phyloP scores from a whole-genome alignment of 2,888 invertebrate species.

The Brachyptera putata region DNA sequence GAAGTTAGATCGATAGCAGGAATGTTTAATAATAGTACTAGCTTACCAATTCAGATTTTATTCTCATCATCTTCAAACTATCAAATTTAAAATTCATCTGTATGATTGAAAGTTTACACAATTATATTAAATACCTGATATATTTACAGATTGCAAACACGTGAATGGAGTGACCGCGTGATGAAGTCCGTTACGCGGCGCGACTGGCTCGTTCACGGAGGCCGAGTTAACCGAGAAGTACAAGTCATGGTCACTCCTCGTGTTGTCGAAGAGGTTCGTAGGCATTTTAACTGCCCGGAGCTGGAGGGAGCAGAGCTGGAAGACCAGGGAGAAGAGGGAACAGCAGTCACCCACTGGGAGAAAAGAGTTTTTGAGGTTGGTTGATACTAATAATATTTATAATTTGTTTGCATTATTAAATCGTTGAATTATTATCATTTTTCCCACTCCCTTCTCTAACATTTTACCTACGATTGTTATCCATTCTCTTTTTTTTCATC shows the following conservation, averaged over 20 bases:
- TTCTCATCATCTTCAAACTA: too few relatives aligned
- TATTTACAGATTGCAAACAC: conserved; percentile 70
- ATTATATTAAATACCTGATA: background rate
- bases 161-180: conserved; percentile 90
- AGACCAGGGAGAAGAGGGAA: conserved; percentile 97
- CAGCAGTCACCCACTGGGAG: conserved; percentile 97
- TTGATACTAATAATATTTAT: too few relatives aligned
- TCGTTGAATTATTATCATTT: too few relatives aligned
- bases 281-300: conserved; percentile 79
- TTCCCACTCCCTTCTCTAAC: too few relatives aligned
- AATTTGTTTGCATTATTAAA: too few relatives aligned
- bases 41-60: too few relatives aligned
- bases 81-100: too few relatives aligned
- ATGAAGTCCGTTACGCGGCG: conserved; percentile 59
- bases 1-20: too few relatives aligned
- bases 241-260: conserved; percentile 89
- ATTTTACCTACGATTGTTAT: too few relatives aligned
- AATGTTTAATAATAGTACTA: too few relatives aligned
- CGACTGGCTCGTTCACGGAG: conserved; percentile 76
- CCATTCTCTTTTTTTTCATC: too few relatives aligned
- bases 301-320: conserved; percentile 96
- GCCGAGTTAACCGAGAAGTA: conserved; percentile 67
- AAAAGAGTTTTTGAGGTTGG: conserved; percentile 93
- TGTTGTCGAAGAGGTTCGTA: conserved; percentile 80
- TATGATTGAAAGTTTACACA: background rate